These are phyloP conservation scores for Cyanoderma ruficeps DNA, from an alignment of 2,113 vertebrate genomes.

Conservation along the genomic window DNA sequence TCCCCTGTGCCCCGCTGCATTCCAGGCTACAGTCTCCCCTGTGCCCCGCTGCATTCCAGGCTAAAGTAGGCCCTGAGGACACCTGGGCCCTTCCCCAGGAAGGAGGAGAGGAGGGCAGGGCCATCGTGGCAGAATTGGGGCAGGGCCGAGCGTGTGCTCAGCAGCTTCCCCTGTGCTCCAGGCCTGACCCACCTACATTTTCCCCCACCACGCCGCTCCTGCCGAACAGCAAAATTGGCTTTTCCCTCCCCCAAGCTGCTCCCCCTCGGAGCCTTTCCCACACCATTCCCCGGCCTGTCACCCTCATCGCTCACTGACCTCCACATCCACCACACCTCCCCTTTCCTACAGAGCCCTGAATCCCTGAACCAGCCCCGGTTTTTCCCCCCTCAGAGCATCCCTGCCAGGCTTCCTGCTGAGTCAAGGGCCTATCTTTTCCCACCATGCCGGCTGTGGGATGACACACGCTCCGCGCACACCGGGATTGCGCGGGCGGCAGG, in stretches of 20 bases:
- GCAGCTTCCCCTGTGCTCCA: background rate
- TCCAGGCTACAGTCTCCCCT: background rate
- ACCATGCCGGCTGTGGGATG: fast-evolving
- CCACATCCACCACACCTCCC: fast-evolving
- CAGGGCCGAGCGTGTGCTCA: background rate
- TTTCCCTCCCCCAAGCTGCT: background rate
- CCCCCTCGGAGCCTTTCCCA: background rate
- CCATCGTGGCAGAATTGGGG: background rate
- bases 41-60: background rate
- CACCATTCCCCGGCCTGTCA: fast-evolving
- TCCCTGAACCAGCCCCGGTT: fast-evolving
- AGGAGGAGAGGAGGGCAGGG: background rate
- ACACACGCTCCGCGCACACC: background rate
- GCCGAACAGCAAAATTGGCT: background rate
- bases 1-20: background rate
- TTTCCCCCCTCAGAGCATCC: background rate
- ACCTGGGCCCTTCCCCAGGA: background rate
- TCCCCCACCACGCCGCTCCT: background rate
- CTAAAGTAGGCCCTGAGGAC: background rate
- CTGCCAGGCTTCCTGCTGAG: background rate
- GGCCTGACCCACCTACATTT: background rate
- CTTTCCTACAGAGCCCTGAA: fast-evolving
- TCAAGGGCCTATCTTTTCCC: background rate
- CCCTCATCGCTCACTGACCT: fast-evolving
- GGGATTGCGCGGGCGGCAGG: background rate